These are phyloP conservation scores for Halcyon badia DNA, from an alignment of 2,797 vertebrate species.

Conservation along the genomic window DNA sequence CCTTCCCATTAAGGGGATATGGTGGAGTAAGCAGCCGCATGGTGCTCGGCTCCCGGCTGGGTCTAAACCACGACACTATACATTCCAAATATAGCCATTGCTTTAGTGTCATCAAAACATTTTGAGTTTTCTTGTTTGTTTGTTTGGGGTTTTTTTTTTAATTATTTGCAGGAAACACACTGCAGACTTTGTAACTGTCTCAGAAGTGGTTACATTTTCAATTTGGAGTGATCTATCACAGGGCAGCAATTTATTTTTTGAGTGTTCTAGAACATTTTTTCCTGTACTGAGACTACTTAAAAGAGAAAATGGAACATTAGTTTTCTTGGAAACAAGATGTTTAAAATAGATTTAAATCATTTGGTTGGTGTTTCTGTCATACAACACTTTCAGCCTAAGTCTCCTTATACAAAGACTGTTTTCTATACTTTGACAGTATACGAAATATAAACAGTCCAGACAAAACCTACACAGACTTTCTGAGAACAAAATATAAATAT, in stretches of 20 bases:
- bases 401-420: not conserved
- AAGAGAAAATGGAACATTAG: not conserved
- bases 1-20: too few relatives aligned
- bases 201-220: not conserved
- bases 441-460: not conserved
- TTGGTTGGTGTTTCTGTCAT: not conserved
- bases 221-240: not conserved
- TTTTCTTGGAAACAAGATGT: not conserved
- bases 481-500: not conserved
- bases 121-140: not conserved
- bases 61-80: too few relatives aligned
- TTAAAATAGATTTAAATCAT: not conserved
- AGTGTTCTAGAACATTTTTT: not conserved
- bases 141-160: not conserved
- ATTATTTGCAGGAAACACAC: not conserved
- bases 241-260: not conserved
- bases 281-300: not conserved
- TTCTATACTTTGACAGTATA: not conserved
- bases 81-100: not conserved
- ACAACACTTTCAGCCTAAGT: not conserved
- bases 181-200: not conserved
- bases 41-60: too few relatives aligned
- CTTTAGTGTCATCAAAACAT: not conserved
- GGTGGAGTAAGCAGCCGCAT: too few relatives aligned
- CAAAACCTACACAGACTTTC: not conserved